These are phyloP conservation scores for Ranitomeya variabilis DNA, from an alignment of 2,113 vertebrate genomes.

Conservation along the genomic window DNA sequence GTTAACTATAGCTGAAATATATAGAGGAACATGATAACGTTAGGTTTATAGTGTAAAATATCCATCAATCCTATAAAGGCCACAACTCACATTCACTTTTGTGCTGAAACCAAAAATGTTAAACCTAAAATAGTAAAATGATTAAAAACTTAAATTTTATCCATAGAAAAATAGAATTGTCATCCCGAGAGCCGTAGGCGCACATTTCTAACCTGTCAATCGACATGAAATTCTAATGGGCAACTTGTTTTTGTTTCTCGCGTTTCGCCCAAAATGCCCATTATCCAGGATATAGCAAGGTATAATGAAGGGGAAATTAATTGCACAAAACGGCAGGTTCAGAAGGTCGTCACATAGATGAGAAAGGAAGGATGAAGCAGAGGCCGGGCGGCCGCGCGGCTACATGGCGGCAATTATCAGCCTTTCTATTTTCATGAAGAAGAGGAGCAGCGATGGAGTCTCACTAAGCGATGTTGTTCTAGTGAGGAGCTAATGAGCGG, in stretches of 20 bases:
- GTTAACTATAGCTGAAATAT: too few relatives aligned
- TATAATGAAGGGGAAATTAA: constrained; percentile 34
- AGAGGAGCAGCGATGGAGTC: too few relatives aligned
- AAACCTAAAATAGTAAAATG: neutral
- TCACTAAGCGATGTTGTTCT: neutral
- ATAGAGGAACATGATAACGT: too few relatives aligned
- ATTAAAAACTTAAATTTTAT: neutral
- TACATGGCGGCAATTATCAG: constrained; percentile 16
- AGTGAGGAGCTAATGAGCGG: neutral
- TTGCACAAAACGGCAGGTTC: constrained; percentile 26
- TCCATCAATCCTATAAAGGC: too few relatives aligned
- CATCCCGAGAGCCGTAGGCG: too few relatives aligned
- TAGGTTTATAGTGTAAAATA: too few relatives aligned
- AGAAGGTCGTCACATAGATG: neutral
- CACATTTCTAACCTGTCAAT: constrained; percentile 10
- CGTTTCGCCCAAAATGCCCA: neutral
- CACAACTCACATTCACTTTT: too few relatives aligned
- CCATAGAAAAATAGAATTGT: neutral
- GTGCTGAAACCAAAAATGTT: neutral
- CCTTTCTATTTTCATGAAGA: neutral
- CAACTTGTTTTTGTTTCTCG: neutral
- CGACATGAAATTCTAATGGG: constrained; percentile 31
- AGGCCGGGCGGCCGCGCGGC: neutral
- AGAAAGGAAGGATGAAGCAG: neutral
- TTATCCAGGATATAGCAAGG: constrained; percentile 14